These are phyloP conservation scores for Andricus curvator DNA, from an alignment of 2,888 invertebrate genomes.

Conservation along the genomic window DNA sequence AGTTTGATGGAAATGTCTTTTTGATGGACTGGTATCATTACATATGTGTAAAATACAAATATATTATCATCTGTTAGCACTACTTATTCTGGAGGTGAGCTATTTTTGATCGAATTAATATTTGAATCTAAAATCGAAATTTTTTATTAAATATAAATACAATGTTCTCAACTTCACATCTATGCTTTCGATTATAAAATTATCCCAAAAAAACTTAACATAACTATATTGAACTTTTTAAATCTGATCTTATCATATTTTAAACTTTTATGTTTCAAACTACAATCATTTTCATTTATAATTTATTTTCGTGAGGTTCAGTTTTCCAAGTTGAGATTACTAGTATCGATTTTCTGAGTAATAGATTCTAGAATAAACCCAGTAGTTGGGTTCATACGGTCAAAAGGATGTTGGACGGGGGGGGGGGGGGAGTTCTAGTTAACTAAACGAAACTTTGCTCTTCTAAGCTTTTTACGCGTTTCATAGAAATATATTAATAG, in stretches of 20 bases:
- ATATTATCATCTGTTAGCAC: background rate
- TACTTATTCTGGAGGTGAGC: background rate
- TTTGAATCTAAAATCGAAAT: too few species aligned
- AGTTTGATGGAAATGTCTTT: background rate
- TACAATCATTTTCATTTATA: background rate
- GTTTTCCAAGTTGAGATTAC: background rate
- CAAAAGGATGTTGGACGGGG: background rate
- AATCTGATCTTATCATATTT: background rate
- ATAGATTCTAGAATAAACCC: conserved; percentile 13
- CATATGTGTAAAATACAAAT: background rate
- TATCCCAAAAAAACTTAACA: too few species aligned
- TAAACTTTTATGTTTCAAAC: background rate
- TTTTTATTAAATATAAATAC: too few species aligned
- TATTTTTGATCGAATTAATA: too few species aligned
- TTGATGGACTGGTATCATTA: background rate
- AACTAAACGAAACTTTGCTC: background rate
- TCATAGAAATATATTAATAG: too few species aligned
- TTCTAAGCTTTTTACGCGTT: too few species aligned
- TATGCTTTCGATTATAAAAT: too few species aligned
- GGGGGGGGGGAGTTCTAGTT: background rate
- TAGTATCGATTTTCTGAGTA: conserved; percentile 5
- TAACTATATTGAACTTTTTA: background rate
- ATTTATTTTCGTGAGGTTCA: background rate
- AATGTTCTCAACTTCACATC: too few species aligned
- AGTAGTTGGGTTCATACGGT: conserved; percentile 22